A percentile compares a stretch with the other conserved stretches of the same genome.
Evolutionary conservation across 2,888 invertebrate species (phyloP).

Genomic region (Shargacucullia verbasci): DNA sequence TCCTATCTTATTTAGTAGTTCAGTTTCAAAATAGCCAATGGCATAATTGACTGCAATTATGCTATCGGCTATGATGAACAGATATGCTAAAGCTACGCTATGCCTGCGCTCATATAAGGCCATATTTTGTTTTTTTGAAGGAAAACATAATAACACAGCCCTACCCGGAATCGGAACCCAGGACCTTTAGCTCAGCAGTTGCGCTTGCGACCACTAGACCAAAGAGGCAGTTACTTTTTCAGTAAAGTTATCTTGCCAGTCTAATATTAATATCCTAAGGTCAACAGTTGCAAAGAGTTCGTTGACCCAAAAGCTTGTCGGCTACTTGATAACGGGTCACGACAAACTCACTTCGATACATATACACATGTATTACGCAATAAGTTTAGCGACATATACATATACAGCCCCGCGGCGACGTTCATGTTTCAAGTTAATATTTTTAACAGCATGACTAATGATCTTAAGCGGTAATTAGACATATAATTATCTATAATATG

Average conservation of each 20-base stretch:
- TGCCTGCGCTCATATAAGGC: no score
- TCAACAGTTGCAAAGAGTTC: conserved; percentile 48
- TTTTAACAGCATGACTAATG: conserved; percentile 37
- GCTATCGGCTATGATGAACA: no score
- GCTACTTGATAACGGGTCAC: conserved; percentile 47
- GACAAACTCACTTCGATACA: conserved; percentile 40
- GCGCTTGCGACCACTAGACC: no score
- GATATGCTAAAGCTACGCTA: no score
- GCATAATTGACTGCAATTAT: no score
- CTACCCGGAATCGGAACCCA: no score
- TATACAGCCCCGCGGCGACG: conserved; percentile 32
- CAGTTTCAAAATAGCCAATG: no score
- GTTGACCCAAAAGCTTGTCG: conserved; percentile 44
- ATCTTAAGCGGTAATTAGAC: conserved; percentile 29
- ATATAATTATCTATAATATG: conserved; percentile 30
- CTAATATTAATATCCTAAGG: conserved; percentile 23
- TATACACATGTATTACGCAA: conserved; percentile 42
- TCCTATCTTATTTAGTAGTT: no score
- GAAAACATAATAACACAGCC: no score
- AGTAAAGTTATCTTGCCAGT: not conserved
- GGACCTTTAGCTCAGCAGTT: no score
- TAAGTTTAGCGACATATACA: conserved; percentile 17
- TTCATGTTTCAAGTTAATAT: conserved; percentile 26
- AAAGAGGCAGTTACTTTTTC: no score
- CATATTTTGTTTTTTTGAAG: no score